Percentiles rank a stretch among this genome's conserved stretches.
Conservation (phyloP, 2,888 invertebrate species). For the Serripes groenlandicus region DNA sequence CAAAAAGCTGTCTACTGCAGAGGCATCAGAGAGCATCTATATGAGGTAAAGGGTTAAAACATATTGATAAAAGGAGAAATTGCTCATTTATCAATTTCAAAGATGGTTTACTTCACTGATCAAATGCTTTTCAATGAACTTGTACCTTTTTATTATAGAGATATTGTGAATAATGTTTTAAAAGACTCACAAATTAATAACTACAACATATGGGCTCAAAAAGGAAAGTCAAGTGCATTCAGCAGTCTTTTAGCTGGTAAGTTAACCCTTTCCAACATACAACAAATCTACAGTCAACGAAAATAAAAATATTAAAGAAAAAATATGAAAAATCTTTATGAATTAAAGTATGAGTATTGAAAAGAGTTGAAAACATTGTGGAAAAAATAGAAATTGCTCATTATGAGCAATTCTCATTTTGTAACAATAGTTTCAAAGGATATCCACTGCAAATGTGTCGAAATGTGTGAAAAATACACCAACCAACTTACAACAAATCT, state of each 20-base stretch:
- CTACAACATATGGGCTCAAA: conserved; percentile 90
- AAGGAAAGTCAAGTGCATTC: conserved; percentile 92
- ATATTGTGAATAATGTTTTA: background rate
- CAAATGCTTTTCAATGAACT: background rate
- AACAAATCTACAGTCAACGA: background rate
- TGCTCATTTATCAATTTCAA: background rate
- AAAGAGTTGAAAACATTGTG: background rate
- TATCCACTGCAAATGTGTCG: no score
- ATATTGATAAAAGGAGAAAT: background rate
- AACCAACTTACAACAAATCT: background rate
- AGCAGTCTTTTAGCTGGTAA: conserved; percentile 89
- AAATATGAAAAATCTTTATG: no score
- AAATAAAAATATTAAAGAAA: background rate
- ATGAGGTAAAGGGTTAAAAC: background rate
- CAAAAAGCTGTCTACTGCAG: background rate
- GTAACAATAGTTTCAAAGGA: background rate
- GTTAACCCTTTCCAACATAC: no score
- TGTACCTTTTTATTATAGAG: background rate
- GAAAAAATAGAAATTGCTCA: background rate
- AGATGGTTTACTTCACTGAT: background rate
- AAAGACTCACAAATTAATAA: conserved; percentile 88
- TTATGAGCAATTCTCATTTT: background rate
- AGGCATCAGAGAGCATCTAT: background rate
- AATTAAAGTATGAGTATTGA: no score
- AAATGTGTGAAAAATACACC: no score